Conservation (phyloP, 2,113 vertebrate species). For the Onychostoma macrolepis region DNA sequence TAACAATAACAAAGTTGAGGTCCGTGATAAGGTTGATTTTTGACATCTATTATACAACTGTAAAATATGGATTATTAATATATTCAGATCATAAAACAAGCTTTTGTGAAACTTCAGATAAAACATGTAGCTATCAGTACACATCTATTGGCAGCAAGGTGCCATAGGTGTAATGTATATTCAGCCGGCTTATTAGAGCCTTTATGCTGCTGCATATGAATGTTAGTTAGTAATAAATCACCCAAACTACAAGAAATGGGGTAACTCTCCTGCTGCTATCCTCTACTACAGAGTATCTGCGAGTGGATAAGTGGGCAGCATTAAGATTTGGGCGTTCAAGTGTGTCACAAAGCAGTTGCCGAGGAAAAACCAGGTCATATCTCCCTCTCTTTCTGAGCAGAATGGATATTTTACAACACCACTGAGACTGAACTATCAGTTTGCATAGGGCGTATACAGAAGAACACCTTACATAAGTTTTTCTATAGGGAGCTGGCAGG, state of each 20-base stretch:
- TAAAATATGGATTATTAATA: not conserved
- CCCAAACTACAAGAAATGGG: not conserved
- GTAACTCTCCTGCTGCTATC: conserved; percentile 1
- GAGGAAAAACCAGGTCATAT: conserved; percentile 42
- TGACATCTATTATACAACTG: not conserved
- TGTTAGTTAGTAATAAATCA: not conserved
- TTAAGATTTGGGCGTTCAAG: conserved; percentile 22
- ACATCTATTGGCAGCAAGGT: not conserved
- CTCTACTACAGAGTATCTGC: not conserved
- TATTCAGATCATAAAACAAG: not conserved
- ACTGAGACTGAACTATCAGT: conserved; percentile 21
- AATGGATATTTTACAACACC: conserved; percentile 44
- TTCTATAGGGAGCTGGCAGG: conserved; percentile 32
- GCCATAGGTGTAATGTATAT: not conserved
- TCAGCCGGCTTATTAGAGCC: not conserved
- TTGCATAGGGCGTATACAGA: conserved; percentile 36
- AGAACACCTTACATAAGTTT: conserved; percentile 32
- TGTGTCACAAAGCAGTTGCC: conserved; percentile 37
- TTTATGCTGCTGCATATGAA: not conserved
- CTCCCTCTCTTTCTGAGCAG: conserved; percentile 26
- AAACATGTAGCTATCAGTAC: not conserved
- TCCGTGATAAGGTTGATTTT: not conserved
- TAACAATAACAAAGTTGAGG: not conserved
- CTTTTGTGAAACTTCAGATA: not conserved
- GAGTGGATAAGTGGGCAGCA: conserved; percentile 12